phyloP scores from a whole-genome alignment of 2,888 invertebrate species.

The Drosophila austrosaltans region DNA sequence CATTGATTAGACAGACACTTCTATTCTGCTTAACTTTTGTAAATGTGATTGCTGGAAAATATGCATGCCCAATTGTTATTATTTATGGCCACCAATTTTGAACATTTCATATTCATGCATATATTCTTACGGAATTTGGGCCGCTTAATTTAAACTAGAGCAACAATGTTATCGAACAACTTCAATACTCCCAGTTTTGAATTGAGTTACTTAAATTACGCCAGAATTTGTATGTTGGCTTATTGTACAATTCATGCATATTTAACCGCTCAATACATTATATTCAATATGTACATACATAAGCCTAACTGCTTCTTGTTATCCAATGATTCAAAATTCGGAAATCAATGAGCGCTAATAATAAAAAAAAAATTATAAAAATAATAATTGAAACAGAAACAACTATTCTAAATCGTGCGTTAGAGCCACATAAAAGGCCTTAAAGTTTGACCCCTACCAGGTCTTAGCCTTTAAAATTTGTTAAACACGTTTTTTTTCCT shows the following conservation, averaged over 20 bases:
- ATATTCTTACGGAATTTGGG: not conserved
- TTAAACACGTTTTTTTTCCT: not conserved
- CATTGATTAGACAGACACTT: slow-evolving; percentile 78
- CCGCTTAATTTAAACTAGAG: not conserved
- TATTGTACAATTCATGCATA: slow-evolving; percentile 4
- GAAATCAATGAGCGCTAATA: not conserved
- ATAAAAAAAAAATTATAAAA: too few species aligned
- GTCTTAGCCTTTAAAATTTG: not conserved
- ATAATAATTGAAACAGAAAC: too few species aligned
- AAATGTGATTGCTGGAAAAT: slow-evolving; percentile 8
- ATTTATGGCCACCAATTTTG: not conserved
- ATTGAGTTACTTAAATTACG: not conserved
- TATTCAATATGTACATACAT: not conserved
- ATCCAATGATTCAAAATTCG: not conserved
- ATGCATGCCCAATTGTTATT: not conserved
- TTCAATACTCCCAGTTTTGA: not conserved
- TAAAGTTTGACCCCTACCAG: not conserved
- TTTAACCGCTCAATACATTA: slow-evolving; percentile 3
- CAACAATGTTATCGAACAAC: not conserved
- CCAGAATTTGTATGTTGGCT: not conserved
- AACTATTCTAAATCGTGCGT: not conserved
- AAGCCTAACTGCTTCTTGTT: not conserved
- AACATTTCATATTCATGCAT: not conserved
- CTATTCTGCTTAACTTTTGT: slow-evolving; percentile 7
- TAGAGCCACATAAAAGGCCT: slow-evolving; percentile 4